A percentile compares a stretch with the other conserved stretches of the same genome.
These are phyloP conservation scores for Nudaria mundana DNA, from an alignment of 2,888 invertebrate genomes.

Conservation along the genomic window DNA sequence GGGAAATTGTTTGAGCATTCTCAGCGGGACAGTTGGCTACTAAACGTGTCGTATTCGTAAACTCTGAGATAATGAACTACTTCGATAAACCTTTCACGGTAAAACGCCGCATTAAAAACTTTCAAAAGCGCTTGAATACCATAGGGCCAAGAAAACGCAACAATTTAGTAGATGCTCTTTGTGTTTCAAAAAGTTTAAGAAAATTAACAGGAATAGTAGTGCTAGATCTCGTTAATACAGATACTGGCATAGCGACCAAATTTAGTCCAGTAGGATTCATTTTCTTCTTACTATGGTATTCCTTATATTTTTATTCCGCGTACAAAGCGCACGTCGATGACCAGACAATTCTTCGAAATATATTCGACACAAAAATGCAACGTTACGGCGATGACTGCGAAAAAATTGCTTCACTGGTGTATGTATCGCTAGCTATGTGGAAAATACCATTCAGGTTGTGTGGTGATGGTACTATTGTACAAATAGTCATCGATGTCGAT, in stretches of 20 bases:
- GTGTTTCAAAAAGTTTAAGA: constrained; percentile 35
- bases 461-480: constrained; percentile 32
- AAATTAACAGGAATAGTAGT: constrained; percentile 45
- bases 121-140: constrained; percentile 15
- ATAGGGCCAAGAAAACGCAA: constrained; percentile 29
- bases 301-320: constrained; percentile 44
- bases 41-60: too few relatives aligned
- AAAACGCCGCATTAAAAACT: constrained; percentile 9
- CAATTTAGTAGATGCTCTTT: constrained; percentile 44
- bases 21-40: too few relatives aligned
- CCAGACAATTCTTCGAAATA: constrained; percentile 50
- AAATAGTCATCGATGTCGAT: constrained; percentile 46
- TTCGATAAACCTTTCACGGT: not conserved
- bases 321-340: constrained; percentile 42
- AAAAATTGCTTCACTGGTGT: constrained; percentile 38
- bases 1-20: too few relatives aligned
- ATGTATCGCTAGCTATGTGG: constrained; percentile 45
- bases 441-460: constrained; percentile 47
- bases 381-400: constrained; percentile 59
- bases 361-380: constrained; percentile 54
- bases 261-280: constrained; percentile 42
- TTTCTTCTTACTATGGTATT: constrained; percentile 36
- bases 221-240: constrained; percentile 15
- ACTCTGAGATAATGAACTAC: constrained; percentile 2
- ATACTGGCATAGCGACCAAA: constrained; percentile 22